Evolutionary conservation across 2,113 vertebrate genomes (phyloP).

Genomic region (Dipodomys merriami): DNA sequence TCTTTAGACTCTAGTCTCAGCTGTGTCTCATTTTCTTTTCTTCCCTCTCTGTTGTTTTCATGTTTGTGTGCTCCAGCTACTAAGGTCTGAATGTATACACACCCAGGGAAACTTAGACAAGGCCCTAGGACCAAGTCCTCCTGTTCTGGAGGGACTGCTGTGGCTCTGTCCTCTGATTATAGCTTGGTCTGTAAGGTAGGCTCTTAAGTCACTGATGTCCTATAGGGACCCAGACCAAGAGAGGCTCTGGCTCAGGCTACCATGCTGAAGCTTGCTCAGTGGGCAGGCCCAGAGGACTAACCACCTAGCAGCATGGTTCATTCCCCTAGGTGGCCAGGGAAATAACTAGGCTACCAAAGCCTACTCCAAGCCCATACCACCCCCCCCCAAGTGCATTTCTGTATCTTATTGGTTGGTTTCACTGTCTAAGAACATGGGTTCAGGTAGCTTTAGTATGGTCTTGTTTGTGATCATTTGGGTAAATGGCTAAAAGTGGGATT

Average conservation of each 20-base stretch:
- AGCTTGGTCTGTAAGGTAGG: neutral
- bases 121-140: neutral
- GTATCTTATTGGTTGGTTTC: neutral
- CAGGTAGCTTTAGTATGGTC: neutral
- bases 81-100: neutral
- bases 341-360: fast-evolving
- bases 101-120: neutral
- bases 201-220: neutral
- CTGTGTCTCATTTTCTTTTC: neutral
- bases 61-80: neutral
- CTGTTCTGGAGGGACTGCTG: neutral
- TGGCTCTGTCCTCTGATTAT: neutral
- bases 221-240: neutral
- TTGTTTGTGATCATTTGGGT: too few species aligned
- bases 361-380: too few species aligned
- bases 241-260: neutral
- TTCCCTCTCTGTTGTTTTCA: neutral
- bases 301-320: neutral
- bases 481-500: too few species aligned
- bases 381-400: neutral
- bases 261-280: neutral
- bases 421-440: neutral
- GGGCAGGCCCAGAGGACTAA: neutral
- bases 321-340: neutral
- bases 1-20: neutral